Base-by-base conservation (phyloP, 2,797 vertebrate genomes). In the Crypturellus tataupa region DNA sequence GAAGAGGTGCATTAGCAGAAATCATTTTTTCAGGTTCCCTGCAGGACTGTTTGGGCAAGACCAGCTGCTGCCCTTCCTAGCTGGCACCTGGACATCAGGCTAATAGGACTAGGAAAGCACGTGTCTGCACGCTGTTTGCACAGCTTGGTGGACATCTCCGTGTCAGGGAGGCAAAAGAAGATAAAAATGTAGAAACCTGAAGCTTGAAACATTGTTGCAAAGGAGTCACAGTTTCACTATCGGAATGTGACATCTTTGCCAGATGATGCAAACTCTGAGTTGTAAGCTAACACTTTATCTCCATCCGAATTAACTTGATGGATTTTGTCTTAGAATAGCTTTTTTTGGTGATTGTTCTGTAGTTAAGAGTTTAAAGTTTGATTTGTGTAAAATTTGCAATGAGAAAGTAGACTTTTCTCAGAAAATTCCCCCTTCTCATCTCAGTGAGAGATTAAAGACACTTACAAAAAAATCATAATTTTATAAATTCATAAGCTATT, bases 281-380 rank as follows among this genome's bases (percentile, higher is more conserved):
- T 82, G 14, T 12, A 63, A 27, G 27, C 53, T 87, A 77, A 67
- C 4, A 7, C n/a, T 83, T 40, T 4, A 67, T 53, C 63, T 64
- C 19, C 21, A 51, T 90, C 60, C 37, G 19, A 47, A 13, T 63
- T 73, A 70, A 23, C 62, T 73, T 53, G 79, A 93, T 76, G 81
- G 81, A 64, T 63, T 29, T 42, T 92, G 73, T 82, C 89, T 85
- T 84, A 96, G 53, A 75, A 90, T 90, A 91, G 67, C 69, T 72
- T 60, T 15, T 17, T 17, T 90, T 73, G 8, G 76, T 68, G 75
- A 56, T 62, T 94, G 19, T 85, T 85, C 40, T 60, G 79, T 44
- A 64, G 56, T 79, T 91, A 92, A 92, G 77, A 75, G 40, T 33
- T 93, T 94, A 63, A 71, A 55, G 65, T 83, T 73, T 88, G 25